phyloP scores from a whole-genome alignment of 2,888 invertebrate genomes.

The Cynaeus angustus region DNA sequence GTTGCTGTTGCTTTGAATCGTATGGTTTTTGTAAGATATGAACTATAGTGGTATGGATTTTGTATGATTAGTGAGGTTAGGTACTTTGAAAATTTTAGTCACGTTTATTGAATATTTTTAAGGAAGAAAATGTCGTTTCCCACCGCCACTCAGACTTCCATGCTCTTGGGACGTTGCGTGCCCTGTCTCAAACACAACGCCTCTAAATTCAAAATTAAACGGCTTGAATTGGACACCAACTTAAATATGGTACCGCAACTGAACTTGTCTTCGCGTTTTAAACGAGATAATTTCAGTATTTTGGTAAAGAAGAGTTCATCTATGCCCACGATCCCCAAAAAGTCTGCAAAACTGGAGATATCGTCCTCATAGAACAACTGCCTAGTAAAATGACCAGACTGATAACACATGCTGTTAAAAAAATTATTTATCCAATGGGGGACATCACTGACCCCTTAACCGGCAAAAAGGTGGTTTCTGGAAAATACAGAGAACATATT shows the following conservation, averaged over 20 bases:
- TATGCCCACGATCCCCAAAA: constrained; percentile 88
- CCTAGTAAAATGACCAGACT: constrained; percentile 83
- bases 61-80: too few species aligned
- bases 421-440: constrained; percentile 87
- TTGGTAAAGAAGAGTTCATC: constrained; percentile 80
- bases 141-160: constrained; percentile 72
- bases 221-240: constrained; percentile 83
- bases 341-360: constrained; percentile 86
- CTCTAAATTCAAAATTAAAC: constrained; percentile 84
- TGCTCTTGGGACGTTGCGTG: constrained; percentile 85
- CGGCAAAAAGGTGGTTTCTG: constrained; percentile 84
- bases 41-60: too few species aligned
- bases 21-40: too few species aligned
- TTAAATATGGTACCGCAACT: constrained; percentile 80
- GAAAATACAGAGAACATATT: constrained; percentile 84
- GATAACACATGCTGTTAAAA: constrained; percentile 86
- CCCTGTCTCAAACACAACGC: constrained; percentile 86
- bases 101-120: too few species aligned
- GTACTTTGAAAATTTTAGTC: too few species aligned
- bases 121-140: constrained; percentile 62
- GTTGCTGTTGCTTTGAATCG: too few species aligned
- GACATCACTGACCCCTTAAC: constrained; percentile 91
- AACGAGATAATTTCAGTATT: constrained; percentile 78
- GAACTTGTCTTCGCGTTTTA: neutral
- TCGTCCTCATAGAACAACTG: constrained; percentile 85